These are phyloP conservation scores for Tromatobia lineatoria DNA, from an alignment of 2,888 invertebrate species.

Conservation along the genomic window DNA sequence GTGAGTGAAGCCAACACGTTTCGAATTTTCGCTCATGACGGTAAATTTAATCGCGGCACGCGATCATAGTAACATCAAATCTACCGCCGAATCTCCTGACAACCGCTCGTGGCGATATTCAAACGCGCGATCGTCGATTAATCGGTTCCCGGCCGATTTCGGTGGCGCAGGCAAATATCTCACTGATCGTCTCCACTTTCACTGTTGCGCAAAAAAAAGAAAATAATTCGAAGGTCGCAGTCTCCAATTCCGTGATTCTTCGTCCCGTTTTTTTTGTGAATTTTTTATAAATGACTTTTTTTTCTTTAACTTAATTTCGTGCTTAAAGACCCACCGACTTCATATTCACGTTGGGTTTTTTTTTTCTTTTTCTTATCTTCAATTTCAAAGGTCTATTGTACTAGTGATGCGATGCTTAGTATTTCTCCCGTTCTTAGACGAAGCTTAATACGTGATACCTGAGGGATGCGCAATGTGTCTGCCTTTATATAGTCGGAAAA, in stretches of 20 bases:
- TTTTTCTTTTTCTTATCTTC: constrained; percentile 18
- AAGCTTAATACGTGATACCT: constrained; percentile 80
- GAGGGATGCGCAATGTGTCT: constrained; percentile 78
- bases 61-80: constrained; percentile 24
- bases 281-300: constrained; percentile 13
- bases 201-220: constrained; percentile 80
- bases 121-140: constrained; percentile 33
- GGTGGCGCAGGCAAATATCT: constrained; percentile 71
- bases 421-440: constrained; percentile 74
- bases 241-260: constrained; percentile 21
- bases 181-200: constrained; percentile 81
- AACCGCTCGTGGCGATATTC: constrained; percentile 2
- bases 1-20: not conserved
- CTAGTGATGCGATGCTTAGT: constrained; percentile 49
- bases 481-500: constrained; percentile 84
- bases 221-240: constrained; percentile 33
- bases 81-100: not conserved
- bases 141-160: constrained; percentile 36
- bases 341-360: constrained; percentile 74
- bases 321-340: constrained; percentile 81
- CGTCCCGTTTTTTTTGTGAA: constrained; percentile 10
- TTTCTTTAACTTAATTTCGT: constrained; percentile 10
- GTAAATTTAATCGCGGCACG: constrained; percentile 12
- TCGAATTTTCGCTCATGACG: not conserved
- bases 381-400: constrained; percentile 3